Evolutionary conservation across 2,113 vertebrate species (phyloP).

Genomic region (Struthio camelus): DNA sequence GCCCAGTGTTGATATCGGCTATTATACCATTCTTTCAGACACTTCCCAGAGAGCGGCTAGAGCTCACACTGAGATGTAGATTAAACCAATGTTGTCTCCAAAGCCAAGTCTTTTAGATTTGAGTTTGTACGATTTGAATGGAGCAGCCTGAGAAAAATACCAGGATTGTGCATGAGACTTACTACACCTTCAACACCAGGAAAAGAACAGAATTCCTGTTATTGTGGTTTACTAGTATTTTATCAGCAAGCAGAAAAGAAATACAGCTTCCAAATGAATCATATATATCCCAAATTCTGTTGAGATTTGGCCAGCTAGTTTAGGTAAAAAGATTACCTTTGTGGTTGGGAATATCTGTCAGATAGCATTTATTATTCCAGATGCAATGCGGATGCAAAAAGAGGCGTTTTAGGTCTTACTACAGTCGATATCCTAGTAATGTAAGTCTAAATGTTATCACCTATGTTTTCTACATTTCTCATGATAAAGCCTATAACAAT

Average conservation of each 20-base stretch:
- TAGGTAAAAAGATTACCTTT: background rate
- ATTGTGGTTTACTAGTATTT: background rate
- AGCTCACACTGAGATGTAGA: background rate
- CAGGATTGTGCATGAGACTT: rapidly evolving
- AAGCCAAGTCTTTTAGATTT: background rate
- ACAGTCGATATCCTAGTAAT: background rate
- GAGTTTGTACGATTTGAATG: rapidly evolving
- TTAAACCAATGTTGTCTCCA: background rate
- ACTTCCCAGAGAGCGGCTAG: background rate
- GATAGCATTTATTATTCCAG: background rate
- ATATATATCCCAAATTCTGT: background rate
- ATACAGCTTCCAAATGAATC: background rate
- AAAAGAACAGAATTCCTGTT: background rate
- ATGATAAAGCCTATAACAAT: background rate
- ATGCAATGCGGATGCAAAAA: too few species aligned
- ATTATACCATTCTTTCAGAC: background rate
- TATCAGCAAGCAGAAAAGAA: background rate
- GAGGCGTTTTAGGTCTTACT: background rate
- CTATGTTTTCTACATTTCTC: background rate
- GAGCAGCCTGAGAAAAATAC: background rate
- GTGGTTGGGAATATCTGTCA: background rate
- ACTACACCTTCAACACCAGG: background rate
- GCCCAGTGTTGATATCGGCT: background rate
- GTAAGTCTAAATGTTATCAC: background rate
- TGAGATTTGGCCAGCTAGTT: background rate